A percentile compares a stretch with the other conserved stretches of the same genome.
phyloP scores from a whole-genome alignment of 2,113 vertebrate species.

The Narcine bancroftii region DNA sequence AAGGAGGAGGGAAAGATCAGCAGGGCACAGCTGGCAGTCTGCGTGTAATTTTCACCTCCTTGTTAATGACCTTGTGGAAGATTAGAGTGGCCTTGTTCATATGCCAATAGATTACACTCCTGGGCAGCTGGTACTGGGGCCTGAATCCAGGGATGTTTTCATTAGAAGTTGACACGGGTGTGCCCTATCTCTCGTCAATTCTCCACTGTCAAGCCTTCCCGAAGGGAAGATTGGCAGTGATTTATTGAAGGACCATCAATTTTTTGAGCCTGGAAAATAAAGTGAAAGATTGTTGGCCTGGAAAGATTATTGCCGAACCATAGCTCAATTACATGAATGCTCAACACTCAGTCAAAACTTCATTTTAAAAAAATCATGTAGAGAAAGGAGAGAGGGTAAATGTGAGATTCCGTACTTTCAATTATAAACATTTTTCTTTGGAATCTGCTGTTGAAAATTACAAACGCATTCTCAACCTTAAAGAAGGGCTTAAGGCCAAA shows the following conservation, averaged over 20 bases:
- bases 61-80: slow-evolving; percentile 58
- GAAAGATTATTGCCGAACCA: slow-evolving; percentile 27
- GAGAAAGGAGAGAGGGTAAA: slow-evolving; percentile 32
- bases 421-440: neutral
- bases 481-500: no score
- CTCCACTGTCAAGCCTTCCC: slow-evolving; percentile 54
- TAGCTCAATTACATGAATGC: neutral
- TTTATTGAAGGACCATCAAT: slow-evolving; percentile 49
- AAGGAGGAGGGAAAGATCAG: slow-evolving; percentile 17
- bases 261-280: neutral
- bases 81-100: slow-evolving; percentile 58
- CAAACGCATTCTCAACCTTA: no score
- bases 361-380: neutral
- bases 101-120: slow-evolving; percentile 56
- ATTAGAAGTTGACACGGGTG: slow-evolving; percentile 55
- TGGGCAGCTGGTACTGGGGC: slow-evolving; percentile 54
- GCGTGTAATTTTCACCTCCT: slow-evolving; percentile 53
- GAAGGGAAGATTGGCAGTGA: slow-evolving; percentile 51
- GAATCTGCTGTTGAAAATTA: neutral
- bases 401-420: accelerated
- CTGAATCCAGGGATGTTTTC: slow-evolving; percentile 56
- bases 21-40: slow-evolving; percentile 55
- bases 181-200: slow-evolving; percentile 59
- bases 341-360: neutral
- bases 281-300: neutral